phyloP scores from a whole-genome alignment of 2,113 vertebrate species.

The Prunella fulvescens region DNA sequence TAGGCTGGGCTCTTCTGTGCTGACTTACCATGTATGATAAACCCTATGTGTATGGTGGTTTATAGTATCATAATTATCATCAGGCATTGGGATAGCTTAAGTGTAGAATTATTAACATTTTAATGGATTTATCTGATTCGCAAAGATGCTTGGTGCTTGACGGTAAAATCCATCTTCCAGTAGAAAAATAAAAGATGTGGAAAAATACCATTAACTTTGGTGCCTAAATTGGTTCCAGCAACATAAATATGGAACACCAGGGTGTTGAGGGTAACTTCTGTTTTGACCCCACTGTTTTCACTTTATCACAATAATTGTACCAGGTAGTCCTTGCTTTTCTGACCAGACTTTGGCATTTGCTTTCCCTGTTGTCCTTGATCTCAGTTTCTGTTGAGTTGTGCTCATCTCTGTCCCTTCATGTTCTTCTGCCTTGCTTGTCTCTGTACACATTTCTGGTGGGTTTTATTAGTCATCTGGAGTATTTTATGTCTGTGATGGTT shows the following conservation, averaged over 20 bases:
- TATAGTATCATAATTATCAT: background rate
- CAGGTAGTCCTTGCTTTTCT: background rate
- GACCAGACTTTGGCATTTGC: background rate
- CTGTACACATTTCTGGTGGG: background rate
- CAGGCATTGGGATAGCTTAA: background rate
- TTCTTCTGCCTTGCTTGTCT: background rate
- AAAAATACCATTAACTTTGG: background rate
- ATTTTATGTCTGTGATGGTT: background rate
- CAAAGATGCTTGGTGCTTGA: background rate
- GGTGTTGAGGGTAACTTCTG: fast-evolving
- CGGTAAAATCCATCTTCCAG: background rate
- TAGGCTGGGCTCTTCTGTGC: background rate
- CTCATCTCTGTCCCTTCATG: background rate
- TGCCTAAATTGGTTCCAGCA: background rate
- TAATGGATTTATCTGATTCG: background rate
- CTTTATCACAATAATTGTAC: background rate
- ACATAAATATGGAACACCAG: background rate
- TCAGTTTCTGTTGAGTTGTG: background rate
- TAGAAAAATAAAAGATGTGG: background rate
- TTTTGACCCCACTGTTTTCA: background rate
- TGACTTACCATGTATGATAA: background rate
- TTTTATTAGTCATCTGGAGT: background rate
- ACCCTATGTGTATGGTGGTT: background rate
- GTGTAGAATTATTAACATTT: background rate
- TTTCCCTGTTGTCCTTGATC: background rate